Evolutionary conservation across 2,113 vertebrate genomes (phyloP).

Genomic region (Motacilla tschutschensis): DNA sequence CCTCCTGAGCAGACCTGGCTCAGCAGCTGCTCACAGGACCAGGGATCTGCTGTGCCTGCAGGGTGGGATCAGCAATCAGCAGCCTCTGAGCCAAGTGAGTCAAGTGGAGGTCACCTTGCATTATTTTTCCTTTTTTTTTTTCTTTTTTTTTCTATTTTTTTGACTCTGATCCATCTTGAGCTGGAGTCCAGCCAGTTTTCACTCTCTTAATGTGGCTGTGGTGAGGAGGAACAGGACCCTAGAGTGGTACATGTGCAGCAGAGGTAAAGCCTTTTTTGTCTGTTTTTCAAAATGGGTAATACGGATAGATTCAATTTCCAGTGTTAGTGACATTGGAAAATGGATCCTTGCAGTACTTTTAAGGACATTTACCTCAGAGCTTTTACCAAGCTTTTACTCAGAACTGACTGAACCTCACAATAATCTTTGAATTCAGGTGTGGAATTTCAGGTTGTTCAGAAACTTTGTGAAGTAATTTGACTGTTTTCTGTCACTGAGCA

Average conservation of each 20-base stretch:
- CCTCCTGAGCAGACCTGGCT: not conserved
- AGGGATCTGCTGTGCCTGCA: not conserved
- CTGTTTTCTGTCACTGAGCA: not conserved
- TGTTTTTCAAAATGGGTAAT: not conserved
- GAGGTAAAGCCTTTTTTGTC: constrained; percentile 42
- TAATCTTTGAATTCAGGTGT: not conserved
- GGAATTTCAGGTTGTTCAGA: not conserved
- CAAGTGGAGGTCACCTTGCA: constrained; percentile 6
- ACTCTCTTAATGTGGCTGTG: not conserved
- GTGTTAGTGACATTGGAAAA: not conserved
- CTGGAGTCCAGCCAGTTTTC: not conserved
- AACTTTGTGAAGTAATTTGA: not conserved
- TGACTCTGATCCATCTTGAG: not conserved
- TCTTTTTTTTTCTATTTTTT: not conserved
- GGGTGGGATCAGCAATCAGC: constrained; percentile 11
- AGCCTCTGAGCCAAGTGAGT: not conserved
- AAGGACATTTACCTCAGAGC: not conserved
- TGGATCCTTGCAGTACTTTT: not conserved
- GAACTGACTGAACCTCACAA: not conserved
- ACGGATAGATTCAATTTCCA: not conserved
- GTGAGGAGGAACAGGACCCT: not conserved
- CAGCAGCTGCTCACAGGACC: not conserved
- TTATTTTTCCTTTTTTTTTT: not conserved
- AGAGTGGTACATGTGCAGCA: not conserved
- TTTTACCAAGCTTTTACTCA: not conserved